phyloP scores from a whole-genome alignment of 2,113 vertebrate genomes.

The Ancistrus triradiatus region DNA sequence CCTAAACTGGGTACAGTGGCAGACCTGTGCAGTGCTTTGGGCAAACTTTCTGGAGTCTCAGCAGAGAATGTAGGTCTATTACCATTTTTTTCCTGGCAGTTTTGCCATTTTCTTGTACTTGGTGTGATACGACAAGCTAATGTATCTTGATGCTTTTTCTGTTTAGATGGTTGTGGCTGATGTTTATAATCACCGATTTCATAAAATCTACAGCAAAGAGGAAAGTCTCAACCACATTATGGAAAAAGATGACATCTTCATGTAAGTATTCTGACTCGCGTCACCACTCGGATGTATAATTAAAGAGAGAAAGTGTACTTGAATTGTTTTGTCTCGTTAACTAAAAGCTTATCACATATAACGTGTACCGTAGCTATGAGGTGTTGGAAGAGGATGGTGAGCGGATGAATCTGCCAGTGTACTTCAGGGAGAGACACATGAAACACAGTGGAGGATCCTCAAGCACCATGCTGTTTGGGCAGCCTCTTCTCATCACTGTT shows the following conservation, averaged over 20 bases:
- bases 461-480: constrained; percentile 84
- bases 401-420: constrained; percentile 80
- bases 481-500: constrained; percentile 85
- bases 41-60: constrained; percentile 79
- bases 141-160: too few relatives aligned
- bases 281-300: too few relatives aligned
- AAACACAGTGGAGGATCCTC: constrained; percentile 75
- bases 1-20: constrained; percentile 85
- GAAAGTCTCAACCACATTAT: constrained; percentile 91
- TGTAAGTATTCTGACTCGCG: constrained; percentile 83
- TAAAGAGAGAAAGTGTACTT: too few relatives aligned
- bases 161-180: constrained; percentile 94
- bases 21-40: constrained; percentile 85
- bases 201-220: constrained; percentile 91
- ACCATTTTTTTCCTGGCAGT: too few relatives aligned
- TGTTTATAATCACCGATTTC: constrained; percentile 95
- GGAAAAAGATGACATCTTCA: constrained; percentile 95
- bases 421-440: constrained; percentile 86
- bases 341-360: too few relatives aligned
- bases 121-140: too few relatives aligned
- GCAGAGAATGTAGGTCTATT: constrained; percentile 79
- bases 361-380: constrained; percentile 77
- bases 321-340: too few relatives aligned
- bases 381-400: constrained; percentile 71
- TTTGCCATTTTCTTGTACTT: too few relatives aligned